phyloP scores from a whole-genome alignment of 2,888 invertebrate genomes.

The Caenorhabditis imperialis region DNA sequence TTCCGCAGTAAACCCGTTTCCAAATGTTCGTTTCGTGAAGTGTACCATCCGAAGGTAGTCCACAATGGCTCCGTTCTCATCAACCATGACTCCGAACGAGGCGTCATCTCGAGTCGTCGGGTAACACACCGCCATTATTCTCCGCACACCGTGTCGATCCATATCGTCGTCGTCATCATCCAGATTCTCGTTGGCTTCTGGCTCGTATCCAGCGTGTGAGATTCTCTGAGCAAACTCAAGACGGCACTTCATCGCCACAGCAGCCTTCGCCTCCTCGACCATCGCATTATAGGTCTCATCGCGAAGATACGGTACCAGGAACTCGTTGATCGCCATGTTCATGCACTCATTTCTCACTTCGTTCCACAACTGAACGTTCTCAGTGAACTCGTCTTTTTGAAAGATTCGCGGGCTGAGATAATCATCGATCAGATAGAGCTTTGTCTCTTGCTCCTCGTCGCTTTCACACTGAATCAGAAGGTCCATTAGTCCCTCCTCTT shows the following conservation, averaged over 20 bases:
- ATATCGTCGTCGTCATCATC: slow-evolving; percentile 73
- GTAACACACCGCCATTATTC: slow-evolving; percentile 90
- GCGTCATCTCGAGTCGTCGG: slow-evolving; percentile 76
- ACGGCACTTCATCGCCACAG: slow-evolving; percentile 76
- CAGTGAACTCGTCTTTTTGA: slow-evolving; percentile 65
- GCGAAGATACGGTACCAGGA: slow-evolving; percentile 90
- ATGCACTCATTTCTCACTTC: slow-evolving; percentile 87
- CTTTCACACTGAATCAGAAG: slow-evolving; percentile 46
- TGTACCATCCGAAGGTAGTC: slow-evolving; percentile 92
- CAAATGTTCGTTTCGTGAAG: slow-evolving; percentile 82
- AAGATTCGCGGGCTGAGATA: slow-evolving; percentile 48
- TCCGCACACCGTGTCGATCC: slow-evolving; percentile 80
- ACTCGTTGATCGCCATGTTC: slow-evolving; percentile 88
- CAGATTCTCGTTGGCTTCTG: slow-evolving; percentile 42
- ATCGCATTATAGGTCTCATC: slow-evolving; percentile 88
- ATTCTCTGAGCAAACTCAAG: slow-evolving; percentile 42
- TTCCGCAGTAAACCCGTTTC: slow-evolving; percentile 43
- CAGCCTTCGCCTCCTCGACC: slow-evolving; percentile 86
- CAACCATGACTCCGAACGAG: slow-evolving; percentile 85
- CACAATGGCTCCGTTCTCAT: slow-evolving; percentile 91
- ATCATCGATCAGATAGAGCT: slow-evolving; percentile 42
- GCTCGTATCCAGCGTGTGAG: slow-evolving; percentile 55
- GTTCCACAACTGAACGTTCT: slow-evolving; percentile 87
- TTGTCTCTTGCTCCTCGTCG: slow-evolving; percentile 24
- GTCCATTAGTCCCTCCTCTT: slow-evolving; percentile 48